A percentile compares a stretch with the other conserved stretches of the same genome.
These are phyloP conservation scores for Vanessa tameamea DNA, from an alignment of 1,140 invertebrate species.

Conservation along the genomic window DNA sequence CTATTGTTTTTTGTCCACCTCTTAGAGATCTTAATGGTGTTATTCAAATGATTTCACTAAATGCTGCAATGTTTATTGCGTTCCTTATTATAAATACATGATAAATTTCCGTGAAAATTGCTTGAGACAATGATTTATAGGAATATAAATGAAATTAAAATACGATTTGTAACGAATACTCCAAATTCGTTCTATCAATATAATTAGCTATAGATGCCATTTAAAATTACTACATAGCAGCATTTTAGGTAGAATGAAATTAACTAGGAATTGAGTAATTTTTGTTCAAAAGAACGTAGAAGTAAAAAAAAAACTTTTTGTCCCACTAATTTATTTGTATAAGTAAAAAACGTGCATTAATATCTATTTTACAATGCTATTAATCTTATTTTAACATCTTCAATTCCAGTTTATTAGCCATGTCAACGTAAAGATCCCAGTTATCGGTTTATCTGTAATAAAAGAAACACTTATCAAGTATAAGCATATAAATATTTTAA, in stretches of 20 bases:
- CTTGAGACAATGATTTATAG: conserved; percentile 51
- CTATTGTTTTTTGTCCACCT: conserved; percentile 38
- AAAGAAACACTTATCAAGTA: conserved; percentile 13
- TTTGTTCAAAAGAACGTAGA: no score
- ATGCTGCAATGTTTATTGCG: conserved; percentile 20
- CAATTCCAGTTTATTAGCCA: conserved; percentile 38
- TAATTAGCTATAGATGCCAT: conserved; percentile 41
- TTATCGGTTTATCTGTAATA: conserved; percentile 38
- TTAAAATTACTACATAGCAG: conserved; percentile 21
- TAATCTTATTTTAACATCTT: conserved; percentile 31
- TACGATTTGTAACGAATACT: conserved; percentile 40
- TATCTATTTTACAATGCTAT: conserved; percentile 52
- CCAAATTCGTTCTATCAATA: conserved; percentile 46
- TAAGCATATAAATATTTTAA: neutral
- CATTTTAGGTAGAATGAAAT: conserved; percentile 5
- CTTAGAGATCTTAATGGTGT: conserved; percentile 32
- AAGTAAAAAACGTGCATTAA: conserved; percentile 49
- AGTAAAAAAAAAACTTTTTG: conserved; percentile 13
- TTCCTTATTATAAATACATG: conserved; percentile 43
- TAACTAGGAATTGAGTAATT: conserved; percentile 8
- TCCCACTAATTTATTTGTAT: conserved; percentile 61
- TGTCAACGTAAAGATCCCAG: conserved; percentile 45
- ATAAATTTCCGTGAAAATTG: conserved; percentile 46
- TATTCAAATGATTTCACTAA: conserved; percentile 36
- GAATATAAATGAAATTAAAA: conserved; percentile 40